Conservation (phyloP, 1,140 invertebrate genomes). For the Cyphomyrmex costatus region DNA sequence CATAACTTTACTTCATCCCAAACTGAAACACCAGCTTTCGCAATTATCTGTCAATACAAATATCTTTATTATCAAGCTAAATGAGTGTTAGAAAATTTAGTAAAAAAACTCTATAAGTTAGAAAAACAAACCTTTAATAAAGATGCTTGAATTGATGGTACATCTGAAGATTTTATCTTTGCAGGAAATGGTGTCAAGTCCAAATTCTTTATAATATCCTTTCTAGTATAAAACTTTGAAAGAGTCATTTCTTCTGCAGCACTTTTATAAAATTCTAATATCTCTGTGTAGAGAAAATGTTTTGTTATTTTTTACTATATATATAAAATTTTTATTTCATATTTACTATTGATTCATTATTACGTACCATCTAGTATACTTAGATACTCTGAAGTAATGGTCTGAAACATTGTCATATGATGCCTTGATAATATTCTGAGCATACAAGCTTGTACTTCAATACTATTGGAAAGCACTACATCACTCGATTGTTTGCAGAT, state of each 20-base stretch:
- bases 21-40: constrained; percentile 76
- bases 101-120: constrained; percentile 42
- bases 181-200: constrained; percentile 78
- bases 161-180: constrained; percentile 68
- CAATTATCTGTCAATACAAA: constrained; percentile 77
- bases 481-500: constrained; percentile 74
- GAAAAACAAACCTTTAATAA: constrained; percentile 77
- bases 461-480: constrained; percentile 73
- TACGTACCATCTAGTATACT: constrained; percentile 78
- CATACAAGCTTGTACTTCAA: constrained; percentile 82
- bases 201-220: constrained; percentile 77
- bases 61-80: constrained; percentile 35
- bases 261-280: constrained; percentile 69
- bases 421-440: constrained; percentile 80
- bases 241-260: constrained; percentile 67
- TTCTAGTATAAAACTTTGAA: constrained; percentile 74
- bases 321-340: background rate
- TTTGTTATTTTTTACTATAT: constrained; percentile 10
- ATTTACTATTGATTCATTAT: constrained; percentile 4
- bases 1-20: constrained; percentile 76
- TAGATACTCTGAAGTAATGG: constrained; percentile 79
- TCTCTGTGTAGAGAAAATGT: constrained; percentile 67
- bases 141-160: constrained; percentile 75
- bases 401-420: constrained; percentile 76
- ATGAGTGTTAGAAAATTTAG: constrained; percentile 8